These are phyloP conservation scores for Proales similis DNA, from an alignment of 1,140 invertebrate species.

Conservation along the genomic window DNA sequence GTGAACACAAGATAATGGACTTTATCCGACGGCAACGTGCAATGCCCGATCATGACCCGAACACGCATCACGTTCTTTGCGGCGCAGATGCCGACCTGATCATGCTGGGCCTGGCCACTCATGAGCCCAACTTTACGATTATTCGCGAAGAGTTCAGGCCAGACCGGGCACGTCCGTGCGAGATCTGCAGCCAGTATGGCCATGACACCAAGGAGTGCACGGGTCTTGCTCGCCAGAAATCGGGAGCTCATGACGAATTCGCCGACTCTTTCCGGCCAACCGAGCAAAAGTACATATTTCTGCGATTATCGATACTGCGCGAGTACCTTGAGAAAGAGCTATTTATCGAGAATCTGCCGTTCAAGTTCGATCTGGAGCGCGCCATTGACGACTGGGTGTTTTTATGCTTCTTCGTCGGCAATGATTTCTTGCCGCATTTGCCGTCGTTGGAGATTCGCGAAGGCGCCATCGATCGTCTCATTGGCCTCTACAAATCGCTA, in stretches of 20 bases:
- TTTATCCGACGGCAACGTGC: conserved; percentile 89
- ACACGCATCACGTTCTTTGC: conserved; percentile 92
- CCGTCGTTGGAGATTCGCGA: conserved; percentile 94
- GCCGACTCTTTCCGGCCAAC: conserved; percentile 56
- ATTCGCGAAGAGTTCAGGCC: conserved; percentile 93
- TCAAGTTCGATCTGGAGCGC: conserved; percentile 59
- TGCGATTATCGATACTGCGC: conserved; percentile 74
- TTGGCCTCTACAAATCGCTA: conserved; percentile 86
- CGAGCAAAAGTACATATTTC: conserved; percentile 54
- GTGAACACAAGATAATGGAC: conserved; percentile 99
- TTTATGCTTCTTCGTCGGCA: conserved; percentile 99
- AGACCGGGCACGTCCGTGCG: conserved; percentile 88
- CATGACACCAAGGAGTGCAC: conserved; percentile 93
- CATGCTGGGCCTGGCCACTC: conserved; percentile 93
- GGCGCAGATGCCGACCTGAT: conserved; percentile 83
- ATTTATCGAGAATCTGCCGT: conserved; percentile 78
- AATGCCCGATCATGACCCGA: conserved; percentile 90
- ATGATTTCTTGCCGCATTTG: conserved; percentile 96
- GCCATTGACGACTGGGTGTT: conserved; percentile 93
- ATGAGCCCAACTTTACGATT: conserved; percentile 92
- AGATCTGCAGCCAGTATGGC: conserved; percentile 86
- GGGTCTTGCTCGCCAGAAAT: conserved; percentile 58
- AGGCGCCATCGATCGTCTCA: conserved; percentile 87
- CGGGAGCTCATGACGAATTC: conserved; percentile 55
- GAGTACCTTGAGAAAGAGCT: conserved; percentile 90